Evolutionary conservation across 1,140 invertebrate species (phyloP), one percentile per base, ranked within the genome.

Genomic region (Papilio dardanus): DNA sequence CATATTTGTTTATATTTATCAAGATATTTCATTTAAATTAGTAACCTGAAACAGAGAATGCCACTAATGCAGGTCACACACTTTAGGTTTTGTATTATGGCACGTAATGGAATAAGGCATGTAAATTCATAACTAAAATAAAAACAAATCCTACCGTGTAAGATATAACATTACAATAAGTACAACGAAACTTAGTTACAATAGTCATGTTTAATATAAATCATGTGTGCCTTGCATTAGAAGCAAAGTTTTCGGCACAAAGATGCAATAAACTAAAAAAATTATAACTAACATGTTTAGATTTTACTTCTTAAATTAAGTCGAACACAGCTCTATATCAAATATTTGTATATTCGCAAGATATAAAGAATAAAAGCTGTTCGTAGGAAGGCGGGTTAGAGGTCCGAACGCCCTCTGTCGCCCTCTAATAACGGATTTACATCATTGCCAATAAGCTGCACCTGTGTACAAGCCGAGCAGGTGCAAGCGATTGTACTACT

Each of bases 401-500:
- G 10, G 54, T 62, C 54, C 54, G 54, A 62, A 24, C 24, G n/a
- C n/a, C n/a, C n/a, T n/a, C n/a, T n/a, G n/a, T 21, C 50, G 12
- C 54, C 24, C 50, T 58, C 54, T 62, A 62, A 28, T 14, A 62
- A 62, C 54, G 54, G 21, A 62, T 62, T 62, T 62, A 6, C 10
- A 62, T 62, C 54, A 62, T 62, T 62, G 54, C 54, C 54, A 16
- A 62, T 62, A 62, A 62, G 54, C 24, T 62, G 54, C 54, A 62
- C 54, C 54, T 62, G 54, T 62, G 54, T 62, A 62, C 54, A 30
- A 4, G 24, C 2, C 4, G 54, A 62, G 24, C 54, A 62, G 54
- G 54, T 62, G 54, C 54, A 62, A 62, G 10, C 54, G 21, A 62
- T 62, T 62, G 54, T 62, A 62, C 50, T 58, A 58, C 54, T 28